Evolutionary conservation across 1,140 invertebrate species (phyloP), one percentile per base, ranked within the genome.

Genomic region (Pomacea maculata): DNA sequence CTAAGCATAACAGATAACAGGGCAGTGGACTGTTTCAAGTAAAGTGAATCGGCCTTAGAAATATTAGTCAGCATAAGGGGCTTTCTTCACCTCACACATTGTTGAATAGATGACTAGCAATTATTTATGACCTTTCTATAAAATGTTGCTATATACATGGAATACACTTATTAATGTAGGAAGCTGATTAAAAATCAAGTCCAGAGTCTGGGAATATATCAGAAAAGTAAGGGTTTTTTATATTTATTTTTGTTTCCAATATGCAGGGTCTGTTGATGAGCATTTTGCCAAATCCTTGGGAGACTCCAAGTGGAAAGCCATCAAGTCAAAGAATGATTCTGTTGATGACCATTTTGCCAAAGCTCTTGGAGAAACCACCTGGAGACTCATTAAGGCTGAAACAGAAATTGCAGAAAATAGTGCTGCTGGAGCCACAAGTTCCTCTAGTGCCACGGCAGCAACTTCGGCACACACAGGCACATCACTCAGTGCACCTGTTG

Each of bases 331-430:
- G 71, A 87, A 85, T 65, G 88, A 89, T 29, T 85, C 94, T 87
- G 96, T 99, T 25, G 97, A 99, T 92, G 97, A 98, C 90, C 97
- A 99, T 89, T 98, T 98, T 92, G 96, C 97, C 19, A 98, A 98
- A 93, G 97, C 97, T 5, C 92, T 98, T 10, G 97, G 97, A 1
- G 97, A 96, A 0, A 96, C 97, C 82, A 98, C 96, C 0, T 99
- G 97, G 97, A 94, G 95, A 80, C 95, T 96, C 91, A 93, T 99
- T 52, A 92, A 93, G 81, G 90, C 90, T 11, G 89, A 90, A 68
- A 87, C 85, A 67, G 86, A 90, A 73, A 79, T 80, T n/a, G 57
- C 77, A 57, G 77, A 83, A 70, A 71, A 57, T 17, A 70, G 52
- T 65, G 55, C 7, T 52, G 52, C 73, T n/a, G 45, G 34, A 15